Conservation (phyloP, 2,113 vertebrate species). For the Colistium nudipinnis region DNA sequence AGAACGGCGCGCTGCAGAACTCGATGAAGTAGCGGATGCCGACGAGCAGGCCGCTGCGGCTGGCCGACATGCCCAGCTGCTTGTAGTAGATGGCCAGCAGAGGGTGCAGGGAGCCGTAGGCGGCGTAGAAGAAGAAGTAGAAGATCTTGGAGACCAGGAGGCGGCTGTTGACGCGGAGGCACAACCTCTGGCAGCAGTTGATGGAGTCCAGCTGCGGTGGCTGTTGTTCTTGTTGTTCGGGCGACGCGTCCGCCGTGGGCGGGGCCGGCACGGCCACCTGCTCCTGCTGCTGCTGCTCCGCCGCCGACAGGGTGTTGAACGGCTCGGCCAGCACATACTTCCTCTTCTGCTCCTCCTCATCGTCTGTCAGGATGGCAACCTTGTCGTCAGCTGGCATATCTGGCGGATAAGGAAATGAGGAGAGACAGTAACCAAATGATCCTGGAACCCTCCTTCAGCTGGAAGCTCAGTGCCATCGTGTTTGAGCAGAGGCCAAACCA, state of each 20-base stretch:
- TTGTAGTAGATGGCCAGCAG: slow-evolving; percentile 95
- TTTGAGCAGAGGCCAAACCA: background rate
- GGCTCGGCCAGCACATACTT: slow-evolving; percentile 90
- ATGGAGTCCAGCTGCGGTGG: slow-evolving; percentile 75
- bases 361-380: slow-evolving; percentile 94
- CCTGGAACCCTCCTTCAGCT: background rate
- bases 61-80: slow-evolving; percentile 94
- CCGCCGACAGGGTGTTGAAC: slow-evolving; percentile 84
- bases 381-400: slow-evolving; percentile 93
- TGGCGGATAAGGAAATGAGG: slow-evolving; percentile 54
- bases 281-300: slow-evolving; percentile 61
- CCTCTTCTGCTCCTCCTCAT: slow-evolving; percentile 95
- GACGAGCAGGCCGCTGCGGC: slow-evolving; percentile 92
- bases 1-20: slow-evolving; percentile 98
- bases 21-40: slow-evolving; percentile 98
- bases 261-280: slow-evolving; percentile 38
- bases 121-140: slow-evolving; percentile 98
- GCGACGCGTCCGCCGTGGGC: background rate
- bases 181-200: slow-evolving; percentile 89
- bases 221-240: slow-evolving; percentile 43
- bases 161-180: slow-evolving; percentile 89
- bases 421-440: slow-evolving; percentile 26
- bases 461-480: too few relatives aligned
- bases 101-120: slow-evolving; percentile 95
- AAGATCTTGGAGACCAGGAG: slow-evolving; percentile 97